Percentiles rank a stretch among this genome's conserved stretches.
These are phyloP conservation scores for Cynoglossus semilaevis DNA, from an alignment of 2,113 vertebrate genomes.

Conservation along the genomic window DNA sequence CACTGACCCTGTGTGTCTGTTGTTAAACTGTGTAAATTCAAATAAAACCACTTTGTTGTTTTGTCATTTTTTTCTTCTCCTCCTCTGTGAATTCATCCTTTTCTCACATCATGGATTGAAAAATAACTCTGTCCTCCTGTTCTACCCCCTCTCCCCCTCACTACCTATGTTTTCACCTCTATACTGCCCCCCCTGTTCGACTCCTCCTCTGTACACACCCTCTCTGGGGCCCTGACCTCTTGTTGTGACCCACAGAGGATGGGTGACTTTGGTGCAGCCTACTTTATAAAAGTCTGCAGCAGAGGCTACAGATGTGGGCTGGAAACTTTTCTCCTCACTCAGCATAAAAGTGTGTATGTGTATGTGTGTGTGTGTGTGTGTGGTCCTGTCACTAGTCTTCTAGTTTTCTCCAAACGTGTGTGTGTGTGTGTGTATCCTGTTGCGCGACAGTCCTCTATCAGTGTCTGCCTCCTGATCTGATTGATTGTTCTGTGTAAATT, in stretches of 20 bases:
- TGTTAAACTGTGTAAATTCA: no score
- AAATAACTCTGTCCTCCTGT: constrained; percentile 52
- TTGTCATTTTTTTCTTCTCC: no score
- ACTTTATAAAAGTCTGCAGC: constrained; percentile 66
- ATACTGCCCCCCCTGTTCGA: constrained; percentile 36
- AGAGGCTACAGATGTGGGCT: constrained; percentile 74
- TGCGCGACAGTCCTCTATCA: constrained; percentile 76
- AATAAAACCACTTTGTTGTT: no score
- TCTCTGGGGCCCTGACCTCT: constrained; percentile 64
- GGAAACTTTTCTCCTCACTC: constrained; percentile 71
- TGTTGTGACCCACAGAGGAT: constrained; percentile 52
- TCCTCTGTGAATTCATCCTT: no score
- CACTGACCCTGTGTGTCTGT: no score
- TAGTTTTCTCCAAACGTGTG: constrained; percentile 43
- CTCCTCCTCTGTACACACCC: constrained; percentile 46
- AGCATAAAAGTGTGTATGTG: constrained; percentile 74
- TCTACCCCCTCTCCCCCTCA: constrained; percentile 12
- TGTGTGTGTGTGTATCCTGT: constrained; percentile 67
- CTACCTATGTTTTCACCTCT: constrained; percentile 47
- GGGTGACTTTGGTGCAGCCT: constrained; percentile 69
- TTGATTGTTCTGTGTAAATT: constrained; percentile 82
- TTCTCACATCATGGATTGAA: no score
- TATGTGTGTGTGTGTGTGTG: constrained; percentile 67
- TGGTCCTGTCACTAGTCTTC: constrained; percentile 76
- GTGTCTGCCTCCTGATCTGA: constrained; percentile 78